These are phyloP conservation scores for Erebia aethiops DNA, from an alignment of 2,888 invertebrate genomes.

Conservation along the genomic window DNA sequence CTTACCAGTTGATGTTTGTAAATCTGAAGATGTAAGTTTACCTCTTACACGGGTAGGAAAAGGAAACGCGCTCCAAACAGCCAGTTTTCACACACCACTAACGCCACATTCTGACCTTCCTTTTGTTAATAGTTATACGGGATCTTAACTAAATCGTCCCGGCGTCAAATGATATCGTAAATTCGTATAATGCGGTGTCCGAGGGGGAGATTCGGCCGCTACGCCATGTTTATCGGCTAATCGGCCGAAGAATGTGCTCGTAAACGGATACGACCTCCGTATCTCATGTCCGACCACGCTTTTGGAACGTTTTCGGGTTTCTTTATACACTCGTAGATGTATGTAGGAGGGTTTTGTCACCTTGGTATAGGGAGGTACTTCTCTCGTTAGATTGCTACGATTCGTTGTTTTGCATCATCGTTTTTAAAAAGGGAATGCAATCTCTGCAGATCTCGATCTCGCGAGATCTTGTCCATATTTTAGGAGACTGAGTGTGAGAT, in stretches of 20 bases:
- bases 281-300: conserved; percentile 28
- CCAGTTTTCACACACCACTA: not conserved
- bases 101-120: conserved; percentile 1
- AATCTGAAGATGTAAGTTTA: not conserved
- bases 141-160: conserved; percentile 16
- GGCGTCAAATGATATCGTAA: conserved; percentile 29
- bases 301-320: conserved; percentile 15
- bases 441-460: too few relatives aligned
- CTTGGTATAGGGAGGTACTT: not conserved
- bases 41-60: not conserved
- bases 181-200: conserved; percentile 31
- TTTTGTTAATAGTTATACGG: conserved; percentile 11
- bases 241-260: conserved; percentile 30
- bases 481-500: too few relatives aligned
- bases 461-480: too few relatives aligned
- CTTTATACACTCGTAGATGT: not conserved
- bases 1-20: too few relatives aligned
- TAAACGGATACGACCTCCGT: conserved; percentile 36
- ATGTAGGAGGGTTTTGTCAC: not conserved
- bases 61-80: not conserved
- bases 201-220: conserved; percentile 18
- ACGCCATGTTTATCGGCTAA: conserved; percentile 37
- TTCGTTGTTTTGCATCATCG: too few relatives aligned
- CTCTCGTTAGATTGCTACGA: too few relatives aligned
- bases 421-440: too few relatives aligned